A percentile compares a stretch with the other conserved stretches of the same genome.
Conservation (phyloP, 2,113 vertebrate genomes). For the Leucosticte australis region DNA sequence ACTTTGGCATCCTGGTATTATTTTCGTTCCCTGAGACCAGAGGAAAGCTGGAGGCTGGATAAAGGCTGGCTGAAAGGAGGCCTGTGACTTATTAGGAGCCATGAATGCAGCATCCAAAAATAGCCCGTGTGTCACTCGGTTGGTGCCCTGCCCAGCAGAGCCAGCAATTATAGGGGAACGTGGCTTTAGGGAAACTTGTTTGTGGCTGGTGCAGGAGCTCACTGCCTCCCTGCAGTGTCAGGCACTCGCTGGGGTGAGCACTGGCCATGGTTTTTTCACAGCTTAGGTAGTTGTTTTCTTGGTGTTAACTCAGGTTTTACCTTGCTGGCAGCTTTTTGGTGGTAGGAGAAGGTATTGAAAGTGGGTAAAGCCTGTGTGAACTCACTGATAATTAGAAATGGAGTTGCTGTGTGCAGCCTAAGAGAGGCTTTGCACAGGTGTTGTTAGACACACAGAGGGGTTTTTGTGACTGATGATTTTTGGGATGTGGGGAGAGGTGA, state of each 20-base stretch:
- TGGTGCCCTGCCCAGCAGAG: slow-evolving; percentile 46
- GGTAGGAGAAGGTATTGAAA: not conserved
- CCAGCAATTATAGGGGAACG: not conserved
- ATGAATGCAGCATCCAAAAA: slow-evolving; percentile 24
- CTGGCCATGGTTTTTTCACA: not conserved
- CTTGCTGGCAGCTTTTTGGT: not conserved
- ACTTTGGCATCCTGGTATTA: slow-evolving; percentile 58
- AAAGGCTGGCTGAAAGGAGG: slow-evolving; percentile 31
- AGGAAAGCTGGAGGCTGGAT: slow-evolving; percentile 25
- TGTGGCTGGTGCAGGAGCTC: not conserved
- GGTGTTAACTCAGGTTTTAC: not conserved
- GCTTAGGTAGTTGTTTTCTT: not conserved
- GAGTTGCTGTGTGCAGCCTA: not conserved
- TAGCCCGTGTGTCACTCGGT: not conserved
- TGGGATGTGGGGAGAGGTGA: not conserved
- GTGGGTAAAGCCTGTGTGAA: not conserved
- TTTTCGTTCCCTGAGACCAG: slow-evolving; percentile 30
- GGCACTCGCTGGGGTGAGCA: not conserved
- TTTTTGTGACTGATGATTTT: not conserved
- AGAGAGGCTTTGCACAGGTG: not conserved
- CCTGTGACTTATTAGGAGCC: slow-evolving; percentile 37
- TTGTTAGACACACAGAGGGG: accelerated
- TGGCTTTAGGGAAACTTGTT: not conserved
- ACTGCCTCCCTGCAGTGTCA: not conserved
- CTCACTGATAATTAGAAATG: not conserved